phyloP scores from a whole-genome alignment of 2,797 vertebrate species.

The Cebuella pygmaea region DNA sequence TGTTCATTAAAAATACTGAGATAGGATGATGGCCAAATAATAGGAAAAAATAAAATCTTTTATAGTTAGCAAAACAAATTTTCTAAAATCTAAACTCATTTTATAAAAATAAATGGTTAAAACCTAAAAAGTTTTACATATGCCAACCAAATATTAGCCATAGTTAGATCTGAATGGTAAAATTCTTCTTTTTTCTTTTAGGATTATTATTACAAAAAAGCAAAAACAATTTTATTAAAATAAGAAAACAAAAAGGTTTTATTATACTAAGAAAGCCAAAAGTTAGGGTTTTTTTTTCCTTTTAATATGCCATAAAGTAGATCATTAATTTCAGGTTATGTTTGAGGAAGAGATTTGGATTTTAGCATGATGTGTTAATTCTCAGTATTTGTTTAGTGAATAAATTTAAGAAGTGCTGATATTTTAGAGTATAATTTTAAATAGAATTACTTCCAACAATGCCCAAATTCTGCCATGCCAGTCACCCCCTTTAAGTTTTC shows the following conservation, averaged over 20 bases:
- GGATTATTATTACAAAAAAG: not conserved
- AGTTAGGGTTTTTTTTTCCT: not conserved
- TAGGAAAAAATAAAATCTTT: not conserved
- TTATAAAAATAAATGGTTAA: not conserved
- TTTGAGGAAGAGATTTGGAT: not conserved
- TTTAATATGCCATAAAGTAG: not conserved
- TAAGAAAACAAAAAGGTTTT: not conserved
- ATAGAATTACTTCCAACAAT: not conserved
- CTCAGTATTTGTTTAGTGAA: conserved; percentile 10
- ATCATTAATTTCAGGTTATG: not conserved
- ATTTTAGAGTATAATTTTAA: conserved; percentile 27
- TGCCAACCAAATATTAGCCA: not conserved
- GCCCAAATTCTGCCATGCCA: not conserved
- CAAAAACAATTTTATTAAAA: not conserved
- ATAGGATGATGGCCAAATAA: not conserved
- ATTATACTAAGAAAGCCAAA: not conserved
- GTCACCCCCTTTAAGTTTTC: not conserved
- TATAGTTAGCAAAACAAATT: not conserved
- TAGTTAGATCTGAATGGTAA: not conserved
- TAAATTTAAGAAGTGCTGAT: conserved; percentile 13
- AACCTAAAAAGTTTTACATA: not conserved
- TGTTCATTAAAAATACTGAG: not conserved
- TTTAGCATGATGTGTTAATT: conserved; percentile 15
- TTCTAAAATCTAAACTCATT: not conserved
- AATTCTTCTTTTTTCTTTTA: not conserved